A percentile compares a stretch with the other conserved stretches of the same genome.
Conservation (phyloP, 2,113 vertebrate species). For the Charina bottae region DNA sequence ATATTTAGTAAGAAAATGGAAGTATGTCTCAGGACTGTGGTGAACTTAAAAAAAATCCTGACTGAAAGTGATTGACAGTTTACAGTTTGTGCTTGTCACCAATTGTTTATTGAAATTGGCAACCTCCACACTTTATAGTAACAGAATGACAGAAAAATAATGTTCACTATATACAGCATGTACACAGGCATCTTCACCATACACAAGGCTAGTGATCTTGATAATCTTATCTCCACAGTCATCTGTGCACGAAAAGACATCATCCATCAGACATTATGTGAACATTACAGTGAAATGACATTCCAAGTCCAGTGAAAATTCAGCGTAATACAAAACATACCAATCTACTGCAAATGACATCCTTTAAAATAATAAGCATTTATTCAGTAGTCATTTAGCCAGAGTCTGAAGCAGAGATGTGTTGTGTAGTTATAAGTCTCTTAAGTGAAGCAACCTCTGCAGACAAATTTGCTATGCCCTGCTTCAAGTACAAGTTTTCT, state of each 20-base stretch:
- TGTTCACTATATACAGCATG: conserved; percentile 79
- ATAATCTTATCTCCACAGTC: conserved; percentile 77
- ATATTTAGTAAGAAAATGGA: too few species aligned
- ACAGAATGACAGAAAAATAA: conserved; percentile 78
- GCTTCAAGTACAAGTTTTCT: conserved; percentile 83
- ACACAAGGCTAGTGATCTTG: conserved; percentile 79
- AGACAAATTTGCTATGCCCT: conserved; percentile 80
- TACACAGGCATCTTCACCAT: conserved; percentile 77
- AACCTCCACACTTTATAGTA: conserved; percentile 82
- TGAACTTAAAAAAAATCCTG: conserved; percentile 40
- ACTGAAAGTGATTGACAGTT: conserved; percentile 64
- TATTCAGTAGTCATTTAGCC: conserved; percentile 78
- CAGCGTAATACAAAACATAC: conserved; percentile 80
- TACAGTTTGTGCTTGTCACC: conserved; percentile 75
- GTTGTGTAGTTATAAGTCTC: conserved; percentile 83
- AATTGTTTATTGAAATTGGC: conserved; percentile 91
- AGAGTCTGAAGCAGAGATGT: conserved; percentile 83
- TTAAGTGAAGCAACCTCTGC: conserved; percentile 84
- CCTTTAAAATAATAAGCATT: conserved; percentile 68
- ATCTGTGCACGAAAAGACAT: conserved; percentile 80
- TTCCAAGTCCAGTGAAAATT: conserved; percentile 85
- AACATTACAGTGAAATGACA: conserved; percentile 88
- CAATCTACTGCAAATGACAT: conserved; percentile 76
- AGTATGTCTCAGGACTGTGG: not conserved
- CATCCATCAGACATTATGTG: conserved; percentile 76